A percentile compares a stretch with the other conserved stretches of the same genome.
Conservation (phyloP, 2,113 vertebrate genomes). For the Suricata suricatta region DNA sequence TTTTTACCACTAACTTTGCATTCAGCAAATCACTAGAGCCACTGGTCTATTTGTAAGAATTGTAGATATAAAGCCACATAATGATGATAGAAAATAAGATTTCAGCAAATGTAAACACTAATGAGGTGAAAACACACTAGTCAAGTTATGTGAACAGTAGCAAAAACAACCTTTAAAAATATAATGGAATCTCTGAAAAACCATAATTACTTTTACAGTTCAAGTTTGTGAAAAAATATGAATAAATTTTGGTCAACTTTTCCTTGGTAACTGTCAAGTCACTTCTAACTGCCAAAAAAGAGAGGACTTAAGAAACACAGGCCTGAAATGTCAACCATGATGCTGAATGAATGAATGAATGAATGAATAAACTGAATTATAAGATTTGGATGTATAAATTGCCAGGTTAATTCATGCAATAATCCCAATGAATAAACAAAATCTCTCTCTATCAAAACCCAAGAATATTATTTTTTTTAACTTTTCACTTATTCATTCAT, state of each 20-base stretch:
- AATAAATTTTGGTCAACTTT: not conserved
- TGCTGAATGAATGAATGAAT: not conserved
- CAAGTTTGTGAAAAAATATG: not conserved
- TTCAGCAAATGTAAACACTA: not conserved
- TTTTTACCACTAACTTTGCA: not conserved
- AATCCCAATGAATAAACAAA: not conserved
- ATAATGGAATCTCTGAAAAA: not conserved
- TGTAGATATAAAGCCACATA: not conserved
- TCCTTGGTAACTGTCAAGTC: not conserved
- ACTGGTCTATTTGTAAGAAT: not conserved
- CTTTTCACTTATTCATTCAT: too few species aligned
- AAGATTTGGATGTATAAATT: not conserved
- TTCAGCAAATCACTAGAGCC: not conserved
- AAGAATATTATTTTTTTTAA: not conserved
- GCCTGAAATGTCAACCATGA: not conserved
- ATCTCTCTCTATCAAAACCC: not conserved
- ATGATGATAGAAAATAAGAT: not conserved
- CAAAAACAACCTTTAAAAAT: slow-evolving; percentile 34
- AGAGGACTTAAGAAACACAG: not conserved
- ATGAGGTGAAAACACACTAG: not conserved
- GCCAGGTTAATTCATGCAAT: not conserved
- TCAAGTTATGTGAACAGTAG: not conserved
- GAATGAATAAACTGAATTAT: not conserved
- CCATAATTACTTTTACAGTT: slow-evolving; percentile 10
- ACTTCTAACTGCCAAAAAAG: not conserved